Evolutionary conservation across 2,797 vertebrate species (phyloP), one percentile per base, ranked within the genome.

Genomic region (Rhinophrynus dorsalis): DNA sequence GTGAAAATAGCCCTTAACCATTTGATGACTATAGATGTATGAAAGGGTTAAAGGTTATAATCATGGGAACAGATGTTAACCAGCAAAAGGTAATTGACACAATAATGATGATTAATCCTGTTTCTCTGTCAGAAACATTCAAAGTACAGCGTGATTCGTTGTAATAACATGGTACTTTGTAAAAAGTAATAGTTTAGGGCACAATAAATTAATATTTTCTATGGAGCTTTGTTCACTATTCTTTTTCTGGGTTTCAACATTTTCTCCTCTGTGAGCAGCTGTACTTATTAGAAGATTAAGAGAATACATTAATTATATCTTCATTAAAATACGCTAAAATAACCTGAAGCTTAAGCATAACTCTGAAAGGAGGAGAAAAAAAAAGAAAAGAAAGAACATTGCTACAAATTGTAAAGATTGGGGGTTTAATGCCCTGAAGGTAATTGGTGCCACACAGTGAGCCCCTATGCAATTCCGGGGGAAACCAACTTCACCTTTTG

Each of bases 281-380:
- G 51, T 35, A 59, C 61, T 72, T 72, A 65, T 58, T 72, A 72
- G 51, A 26, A 58, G 61, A 72, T 65, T 65, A 72, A 58, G 51
- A n/a, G 52, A 56, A 72, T 72, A 51, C 61, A 65, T 72, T 72
- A 56, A 72, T 72, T 72, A 72, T 52, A 45, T 23, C 58, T 65
- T 72, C 69, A 65, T 65, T 72, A 65, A 65, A 44, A 60, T 29
- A 15, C 20, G 38, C 20, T n/a, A 44, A 59, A 65, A 61, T 64
- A 64, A 72, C 52, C 61, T 30, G 24, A 42, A 65, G 61, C 69
- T 42, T 72, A 50, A 40, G 61, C 52, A 50, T 58, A 72, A 40
- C 15, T 45, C 18, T 1, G 13, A 55, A 37, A n/a, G 37, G 37
- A 15, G 1, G 13, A n/a, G n/a, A n/a, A n/a, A n/a, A n/a, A n/a